These are phyloP conservation scores for Silurus lanzhouensis DNA, from an alignment of 2,797 vertebrate genomes.

Conservation along the genomic window DNA sequence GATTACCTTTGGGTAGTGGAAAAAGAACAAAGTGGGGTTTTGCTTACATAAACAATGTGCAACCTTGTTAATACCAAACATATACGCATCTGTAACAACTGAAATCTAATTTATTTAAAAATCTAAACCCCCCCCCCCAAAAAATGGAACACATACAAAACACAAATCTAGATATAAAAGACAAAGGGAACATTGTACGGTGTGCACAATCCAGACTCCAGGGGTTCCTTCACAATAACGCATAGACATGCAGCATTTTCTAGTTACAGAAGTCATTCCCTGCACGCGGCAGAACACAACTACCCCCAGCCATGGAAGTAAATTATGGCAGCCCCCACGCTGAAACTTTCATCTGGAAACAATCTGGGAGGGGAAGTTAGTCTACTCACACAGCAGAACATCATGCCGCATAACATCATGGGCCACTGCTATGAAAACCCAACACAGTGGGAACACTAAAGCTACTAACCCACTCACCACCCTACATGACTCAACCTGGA, in stretches of 20 bases:
- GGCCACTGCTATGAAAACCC: slow-evolving; percentile 1
- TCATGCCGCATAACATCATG: slow-evolving; percentile 10
- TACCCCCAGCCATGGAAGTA: slow-evolving; percentile 17
- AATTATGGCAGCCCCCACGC: slow-evolving; percentile 24
- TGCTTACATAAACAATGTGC: not conserved
- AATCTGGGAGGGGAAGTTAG: slow-evolving; percentile 48
- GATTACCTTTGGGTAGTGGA: not conserved
- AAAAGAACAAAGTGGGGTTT: not conserved
- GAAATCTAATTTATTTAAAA: slow-evolving; percentile 7
- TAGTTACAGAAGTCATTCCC: slow-evolving; percentile 3
- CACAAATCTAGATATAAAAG: not conserved
- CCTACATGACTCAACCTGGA: slow-evolving; percentile 13
- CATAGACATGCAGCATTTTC: slow-evolving; percentile 18
- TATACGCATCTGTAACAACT: slow-evolving; percentile 21
- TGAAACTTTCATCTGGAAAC: slow-evolving; percentile 61
- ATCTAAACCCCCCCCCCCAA: not conserved
- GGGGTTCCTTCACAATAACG: not conserved
- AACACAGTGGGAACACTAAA: slow-evolving; percentile 12
- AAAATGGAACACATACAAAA: slow-evolving; percentile 15
- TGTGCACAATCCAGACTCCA: slow-evolving; percentile 22
- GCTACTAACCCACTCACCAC: slow-evolving; percentile 14
- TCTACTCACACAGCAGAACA: slow-evolving; percentile 6
- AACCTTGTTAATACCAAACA: not conserved
- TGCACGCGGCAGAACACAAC: slow-evolving; percentile 6
- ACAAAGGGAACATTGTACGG: slow-evolving; percentile 23